Base-by-base conservation (phyloP, 2,888 invertebrate species). In the Xanthia togata region DNA sequence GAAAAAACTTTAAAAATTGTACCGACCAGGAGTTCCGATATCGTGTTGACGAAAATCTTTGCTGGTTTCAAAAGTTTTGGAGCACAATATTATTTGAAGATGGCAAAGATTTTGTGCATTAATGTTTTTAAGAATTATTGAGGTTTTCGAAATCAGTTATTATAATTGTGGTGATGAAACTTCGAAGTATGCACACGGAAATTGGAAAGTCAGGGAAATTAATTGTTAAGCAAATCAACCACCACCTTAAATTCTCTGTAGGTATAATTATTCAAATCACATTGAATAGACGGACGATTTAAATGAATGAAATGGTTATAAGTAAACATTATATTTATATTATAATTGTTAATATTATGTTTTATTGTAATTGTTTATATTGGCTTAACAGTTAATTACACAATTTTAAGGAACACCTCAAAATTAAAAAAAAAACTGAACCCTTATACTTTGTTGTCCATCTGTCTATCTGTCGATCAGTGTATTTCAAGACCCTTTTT, bases 1-100 rank as follows among this genome's bases (percentile, higher is more conserved):
- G 23, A 55, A 73, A 68, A 73, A 83, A 38, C 55, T 83, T 86
- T 82, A 73, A 53, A 82, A 82, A 82, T 82, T 68, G 64, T 85
- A 26, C 78, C 63, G 73, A 8, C 59, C 57, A 59, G 41, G 84
- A 47, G 63, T 75, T 85, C 78, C 75, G 77, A 59, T 59, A 60
- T 70, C 60, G 50, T 71, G 73, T 71, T 62, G 86, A 64, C 75
- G 64, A 63, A 82, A 69, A 76, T 64, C 57, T 85, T 73, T 38
- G 60, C 14, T 44, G 59, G 41, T 44, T 74, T 53, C 4, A 50
- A 70, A 83, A 78, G 53, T 85, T 85, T 71, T 11, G 23, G 41
- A 63, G 68, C 55, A 81, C 55, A 60, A 81, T 74, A 67, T 74
- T 82, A 78, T 78, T 70, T 78, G 55, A 44, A 78, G 71, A 74